Evolutionary conservation across 23 tunicate species (phyloP).

Genomic region (Corella eumyota): DNA sequence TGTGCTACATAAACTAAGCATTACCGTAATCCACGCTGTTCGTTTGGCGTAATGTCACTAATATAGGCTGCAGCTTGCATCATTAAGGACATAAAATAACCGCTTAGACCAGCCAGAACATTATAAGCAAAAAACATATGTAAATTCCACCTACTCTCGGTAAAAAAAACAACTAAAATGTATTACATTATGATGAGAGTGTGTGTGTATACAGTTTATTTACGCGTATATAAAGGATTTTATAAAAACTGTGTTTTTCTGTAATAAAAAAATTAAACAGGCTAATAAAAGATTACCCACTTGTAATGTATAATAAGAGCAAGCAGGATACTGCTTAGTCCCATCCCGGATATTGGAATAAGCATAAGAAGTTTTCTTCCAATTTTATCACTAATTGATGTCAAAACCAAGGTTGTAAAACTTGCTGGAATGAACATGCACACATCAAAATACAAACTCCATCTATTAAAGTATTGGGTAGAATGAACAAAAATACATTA

Average conservation of each 20-base stretch:
- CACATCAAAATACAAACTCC: constrained; percentile 43
- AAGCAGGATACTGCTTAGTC: constrained; percentile 14
- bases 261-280: neutral
- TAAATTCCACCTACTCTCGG: constrained; percentile 70
- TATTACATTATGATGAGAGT: too few species aligned
- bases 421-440: constrained; percentile 63
- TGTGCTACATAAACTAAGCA: too few species aligned
- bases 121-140: constrained; percentile 18
- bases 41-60: constrained; percentile 43
- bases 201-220: neutral
- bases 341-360: constrained; percentile 40
- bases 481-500: too few species aligned
- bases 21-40: constrained; percentile 45
- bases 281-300: constrained; percentile 15
- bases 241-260: neutral
- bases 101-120: constrained; percentile 42
- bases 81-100: constrained; percentile 63
- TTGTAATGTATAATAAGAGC: constrained; percentile 27
- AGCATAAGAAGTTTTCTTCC: constrained; percentile 58
- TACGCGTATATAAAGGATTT: neutral
- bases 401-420: constrained; percentile 26
- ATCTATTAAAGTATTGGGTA: too few species aligned
- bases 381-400: constrained; percentile 58
- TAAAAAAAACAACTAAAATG: too few species aligned
- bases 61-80: constrained; percentile 71